These are phyloP conservation scores for Garra rufa DNA, from an alignment of 2,113 vertebrate species.

Conservation along the genomic window DNA sequence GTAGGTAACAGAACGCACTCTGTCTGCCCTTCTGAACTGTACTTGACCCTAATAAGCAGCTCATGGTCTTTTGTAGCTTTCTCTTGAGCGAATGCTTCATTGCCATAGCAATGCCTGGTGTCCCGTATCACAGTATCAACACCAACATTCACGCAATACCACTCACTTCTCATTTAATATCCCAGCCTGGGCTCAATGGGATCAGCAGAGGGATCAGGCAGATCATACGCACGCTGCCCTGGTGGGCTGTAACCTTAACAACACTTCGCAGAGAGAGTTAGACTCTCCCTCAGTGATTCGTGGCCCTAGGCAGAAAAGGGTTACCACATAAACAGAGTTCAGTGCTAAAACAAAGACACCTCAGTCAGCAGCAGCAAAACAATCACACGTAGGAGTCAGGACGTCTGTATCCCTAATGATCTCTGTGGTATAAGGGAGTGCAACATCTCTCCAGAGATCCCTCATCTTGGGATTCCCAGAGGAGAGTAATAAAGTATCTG, in stretches of 20 bases:
- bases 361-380: constrained; percentile 49
- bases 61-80: constrained; percentile 50
- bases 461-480: constrained; percentile 40
- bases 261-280: constrained; percentile 32
- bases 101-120: constrained; percentile 23
- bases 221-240: constrained; percentile 40
- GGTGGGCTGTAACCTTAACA: constrained; percentile 46
- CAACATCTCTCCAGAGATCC: constrained; percentile 31
- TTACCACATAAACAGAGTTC: constrained; percentile 49
- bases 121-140: constrained; percentile 50
- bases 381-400: constrained; percentile 30
- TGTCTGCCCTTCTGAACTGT: constrained; percentile 53
- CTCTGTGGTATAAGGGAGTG: constrained; percentile 14
- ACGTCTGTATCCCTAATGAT: constrained; percentile 17
- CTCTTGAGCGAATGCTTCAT: constrained; percentile 27
- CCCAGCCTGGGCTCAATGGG: not conserved
- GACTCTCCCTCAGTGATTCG: not conserved
- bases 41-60: constrained; percentile 47
- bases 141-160: constrained; percentile 17
- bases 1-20: not conserved
- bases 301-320: constrained; percentile 32
- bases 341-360: constrained; percentile 51
- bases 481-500: not conserved
- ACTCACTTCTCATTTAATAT: constrained; percentile 39
- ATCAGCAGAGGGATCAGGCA: constrained; percentile 28